Evolutionary conservation across 2,797 vertebrate genomes (phyloP).

Genomic region (Potorous gilbertii): DNA sequence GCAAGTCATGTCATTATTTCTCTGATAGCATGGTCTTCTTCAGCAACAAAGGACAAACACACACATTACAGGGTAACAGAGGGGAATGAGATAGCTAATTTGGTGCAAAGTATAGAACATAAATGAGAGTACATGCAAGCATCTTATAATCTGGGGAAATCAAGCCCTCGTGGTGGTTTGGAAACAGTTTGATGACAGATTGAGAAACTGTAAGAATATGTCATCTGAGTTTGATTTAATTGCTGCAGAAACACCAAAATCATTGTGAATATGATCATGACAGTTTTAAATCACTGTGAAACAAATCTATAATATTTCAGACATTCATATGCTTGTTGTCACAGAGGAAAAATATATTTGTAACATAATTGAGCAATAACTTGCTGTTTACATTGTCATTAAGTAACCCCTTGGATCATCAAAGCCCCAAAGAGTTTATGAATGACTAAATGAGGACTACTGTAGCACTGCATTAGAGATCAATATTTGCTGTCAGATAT

Average conservation of each 20-base stretch:
- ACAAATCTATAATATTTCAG: not conserved
- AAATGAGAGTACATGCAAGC: not conserved
- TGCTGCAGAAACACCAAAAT: not conserved
- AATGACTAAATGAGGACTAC: not conserved
- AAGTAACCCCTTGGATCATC: not conserved
- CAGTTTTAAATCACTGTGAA: not conserved
- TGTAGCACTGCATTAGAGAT: not conserved
- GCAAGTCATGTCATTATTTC: too few relatives aligned
- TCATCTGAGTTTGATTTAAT: not conserved
- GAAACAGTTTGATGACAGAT: not conserved
- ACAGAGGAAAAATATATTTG: not conserved
- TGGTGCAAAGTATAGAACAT: not conserved
- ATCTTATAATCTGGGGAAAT: not conserved
- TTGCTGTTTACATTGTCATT: not conserved
- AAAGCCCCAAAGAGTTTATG: not conserved
- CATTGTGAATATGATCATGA: not conserved
- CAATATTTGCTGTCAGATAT: not conserved
- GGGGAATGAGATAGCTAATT: not conserved
- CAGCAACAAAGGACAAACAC: too few relatives aligned
- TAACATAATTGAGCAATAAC: not conserved
- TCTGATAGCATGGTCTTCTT: too few relatives aligned
- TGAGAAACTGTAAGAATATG: not conserved
- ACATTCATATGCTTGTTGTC: not conserved
- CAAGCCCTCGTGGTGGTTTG: not conserved
- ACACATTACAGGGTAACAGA: not conserved